These are phyloP conservation scores for Amblyopsis rosae DNA, from an alignment of 2,113 vertebrate genomes.

Conservation along the genomic window DNA sequence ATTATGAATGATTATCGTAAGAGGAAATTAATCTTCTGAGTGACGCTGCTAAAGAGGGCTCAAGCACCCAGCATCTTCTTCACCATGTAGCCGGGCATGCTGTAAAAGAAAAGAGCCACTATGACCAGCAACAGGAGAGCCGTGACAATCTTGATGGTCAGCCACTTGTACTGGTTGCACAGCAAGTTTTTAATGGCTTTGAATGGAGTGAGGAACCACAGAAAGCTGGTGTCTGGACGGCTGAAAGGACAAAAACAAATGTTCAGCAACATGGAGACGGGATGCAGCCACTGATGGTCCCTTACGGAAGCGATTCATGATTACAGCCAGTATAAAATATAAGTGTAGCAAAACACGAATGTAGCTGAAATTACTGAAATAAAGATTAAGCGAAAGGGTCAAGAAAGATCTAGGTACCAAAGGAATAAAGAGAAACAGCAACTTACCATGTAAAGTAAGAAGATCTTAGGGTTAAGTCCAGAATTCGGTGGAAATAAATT, in stretches of 20 bases:
- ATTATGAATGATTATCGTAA: too few species aligned
- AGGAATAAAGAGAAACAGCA: slow-evolving; percentile 27
- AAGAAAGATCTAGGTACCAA: slow-evolving; percentile 16
- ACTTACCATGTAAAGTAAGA: slow-evolving; percentile 67
- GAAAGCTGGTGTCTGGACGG: slow-evolving; percentile 88
- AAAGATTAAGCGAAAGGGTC: neutral
- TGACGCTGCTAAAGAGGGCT: slow-evolving; percentile 48
- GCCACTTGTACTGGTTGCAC: slow-evolving; percentile 92
- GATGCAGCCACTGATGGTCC: too few species aligned
- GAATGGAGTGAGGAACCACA: slow-evolving; percentile 91
- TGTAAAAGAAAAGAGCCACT: slow-evolving; percentile 90
- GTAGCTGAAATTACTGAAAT: slow-evolving; percentile 8
- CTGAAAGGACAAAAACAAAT: slow-evolving; percentile 66
- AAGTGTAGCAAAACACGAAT: neutral
- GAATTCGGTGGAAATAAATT: slow-evolving; percentile 38
- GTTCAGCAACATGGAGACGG: slow-evolving; percentile 25
- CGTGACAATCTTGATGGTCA: slow-evolving; percentile 88
- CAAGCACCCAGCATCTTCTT: slow-evolving; percentile 90
- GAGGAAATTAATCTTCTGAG: neutral
- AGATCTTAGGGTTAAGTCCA: slow-evolving; percentile 49
- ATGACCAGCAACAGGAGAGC: slow-evolving; percentile 83
- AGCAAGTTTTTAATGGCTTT: slow-evolving; percentile 91
- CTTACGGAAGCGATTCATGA: too few species aligned
- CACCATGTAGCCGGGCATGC: slow-evolving; percentile 92
- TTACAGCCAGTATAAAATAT: too few species aligned